Evolutionary conservation across 2,113 vertebrate species (phyloP).

Genomic region (Alethe diademata): DNA sequence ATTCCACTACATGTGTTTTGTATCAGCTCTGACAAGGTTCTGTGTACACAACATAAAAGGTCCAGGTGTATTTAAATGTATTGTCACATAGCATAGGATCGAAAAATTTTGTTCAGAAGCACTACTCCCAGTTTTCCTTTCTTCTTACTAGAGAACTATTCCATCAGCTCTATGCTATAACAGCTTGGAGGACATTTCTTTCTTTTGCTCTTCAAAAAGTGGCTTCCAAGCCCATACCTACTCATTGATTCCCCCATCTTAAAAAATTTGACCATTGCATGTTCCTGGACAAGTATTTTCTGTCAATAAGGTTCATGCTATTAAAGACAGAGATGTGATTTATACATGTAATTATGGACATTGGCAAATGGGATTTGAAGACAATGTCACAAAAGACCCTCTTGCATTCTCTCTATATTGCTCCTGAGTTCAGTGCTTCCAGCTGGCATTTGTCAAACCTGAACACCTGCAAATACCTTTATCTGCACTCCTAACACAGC

Average conservation of each 20-base stretch:
- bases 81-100: background rate
- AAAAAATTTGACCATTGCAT: background rate
- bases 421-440: background rate
- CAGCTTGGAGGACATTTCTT: background rate
- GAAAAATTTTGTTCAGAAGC: background rate
- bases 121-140: background rate
- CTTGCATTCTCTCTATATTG: background rate
- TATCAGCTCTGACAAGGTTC: background rate
- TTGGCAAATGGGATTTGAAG: background rate
- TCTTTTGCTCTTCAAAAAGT: background rate
- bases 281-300: background rate
- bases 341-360: background rate
- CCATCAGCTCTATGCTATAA: background rate
- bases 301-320: background rate
- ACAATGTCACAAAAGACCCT: background rate
- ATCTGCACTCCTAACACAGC: background rate
- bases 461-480: background rate
- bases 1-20: background rate
- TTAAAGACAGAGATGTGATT: background rate
- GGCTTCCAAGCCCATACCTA: background rate
- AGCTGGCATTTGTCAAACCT: background rate
- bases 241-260: background rate
- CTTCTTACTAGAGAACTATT: background rate
- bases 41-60: background rate
- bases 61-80: background rate